Evolutionary conservation across 2,888 invertebrate species (phyloP).

Genomic region (Anarsia innoxiella): DNA sequence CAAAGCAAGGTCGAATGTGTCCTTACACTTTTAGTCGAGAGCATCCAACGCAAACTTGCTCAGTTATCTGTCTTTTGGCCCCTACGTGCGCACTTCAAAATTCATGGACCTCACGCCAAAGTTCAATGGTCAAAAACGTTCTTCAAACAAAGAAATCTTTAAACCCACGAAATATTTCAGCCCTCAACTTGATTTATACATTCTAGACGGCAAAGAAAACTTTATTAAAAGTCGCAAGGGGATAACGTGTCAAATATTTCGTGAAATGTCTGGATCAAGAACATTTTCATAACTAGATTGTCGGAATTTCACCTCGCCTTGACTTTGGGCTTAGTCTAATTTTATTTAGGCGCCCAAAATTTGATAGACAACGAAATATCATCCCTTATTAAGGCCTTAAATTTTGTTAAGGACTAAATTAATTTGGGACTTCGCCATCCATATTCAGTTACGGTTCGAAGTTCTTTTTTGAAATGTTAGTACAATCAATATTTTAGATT

Average conservation of each 20-base stretch:
- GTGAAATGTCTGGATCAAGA: not conserved
- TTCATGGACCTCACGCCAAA: conserved; percentile 1
- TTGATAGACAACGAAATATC: no score
- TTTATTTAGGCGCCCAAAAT: conserved; percentile 5
- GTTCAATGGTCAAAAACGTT: conserved; percentile 2
- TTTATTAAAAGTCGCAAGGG: conserved; percentile 1
- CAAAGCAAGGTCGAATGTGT: no score
- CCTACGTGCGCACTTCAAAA: not conserved
- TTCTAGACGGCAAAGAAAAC: not conserved
- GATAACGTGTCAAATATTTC: not conserved
- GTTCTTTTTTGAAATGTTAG: no score
- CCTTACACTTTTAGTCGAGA: no score
- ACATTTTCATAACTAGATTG: conserved; percentile 1
- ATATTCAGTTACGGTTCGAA: no score
- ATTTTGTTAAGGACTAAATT: no score
- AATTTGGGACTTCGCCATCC: no score
- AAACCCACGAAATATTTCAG: not conserved
- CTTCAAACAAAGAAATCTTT: conserved; percentile 2
- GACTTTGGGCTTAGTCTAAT: conserved; percentile 5
- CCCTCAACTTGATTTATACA: conserved; percentile 1
- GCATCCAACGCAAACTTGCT: no score
- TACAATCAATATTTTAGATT: no score
- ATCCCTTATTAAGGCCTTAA: no score
- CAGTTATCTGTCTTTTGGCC: not conserved
- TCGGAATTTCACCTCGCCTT: not conserved